Conservation (phyloP, 2,797 vertebrate genomes). For the Gymnothorax javanicus region DNA sequence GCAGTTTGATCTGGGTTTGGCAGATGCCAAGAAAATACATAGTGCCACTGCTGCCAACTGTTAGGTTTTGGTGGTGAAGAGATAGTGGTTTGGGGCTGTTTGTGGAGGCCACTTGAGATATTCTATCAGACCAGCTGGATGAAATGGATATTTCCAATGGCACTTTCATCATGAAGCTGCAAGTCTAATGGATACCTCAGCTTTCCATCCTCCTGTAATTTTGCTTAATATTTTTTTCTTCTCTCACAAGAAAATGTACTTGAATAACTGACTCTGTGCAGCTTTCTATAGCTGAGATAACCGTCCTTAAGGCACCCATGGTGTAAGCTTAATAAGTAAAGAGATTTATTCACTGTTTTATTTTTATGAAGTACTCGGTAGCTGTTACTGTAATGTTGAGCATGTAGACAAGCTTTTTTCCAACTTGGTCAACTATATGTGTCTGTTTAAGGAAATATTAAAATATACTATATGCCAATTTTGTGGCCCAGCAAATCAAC, state of each 20-base stretch:
- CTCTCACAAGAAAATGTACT: neutral
- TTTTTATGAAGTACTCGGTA: constrained; percentile 33
- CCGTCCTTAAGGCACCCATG: neutral
- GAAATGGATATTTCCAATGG: constrained; percentile 73
- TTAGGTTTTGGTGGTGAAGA: no score
- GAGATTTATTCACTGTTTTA: constrained; percentile 34
- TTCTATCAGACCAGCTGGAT: constrained; percentile 78
- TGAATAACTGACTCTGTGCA: neutral
- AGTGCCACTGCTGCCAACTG: no score
- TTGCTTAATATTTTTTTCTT: neutral
- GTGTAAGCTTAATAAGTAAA: neutral
- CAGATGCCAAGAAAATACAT: no score
- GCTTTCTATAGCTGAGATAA: neutral
- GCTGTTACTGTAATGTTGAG: constrained; percentile 35
- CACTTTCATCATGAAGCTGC: constrained; percentile 82
- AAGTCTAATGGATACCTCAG: constrained; percentile 85
- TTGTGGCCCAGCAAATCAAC: constrained; percentile 3
- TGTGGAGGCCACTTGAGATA: constrained; percentile 75
- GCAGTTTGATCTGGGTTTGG: no score
- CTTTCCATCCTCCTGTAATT: constrained; percentile 86
- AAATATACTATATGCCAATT: neutral
- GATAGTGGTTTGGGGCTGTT: constrained; percentile 41
- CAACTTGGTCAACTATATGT: neutral
- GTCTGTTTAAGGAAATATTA: neutral
- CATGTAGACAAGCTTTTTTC: constrained; percentile 32